Evolutionary conservation across 2,113 vertebrate genomes (phyloP), one percentile per base, ranked within the genome.

Genomic region (Gasterosteus aculeatus): DNA sequence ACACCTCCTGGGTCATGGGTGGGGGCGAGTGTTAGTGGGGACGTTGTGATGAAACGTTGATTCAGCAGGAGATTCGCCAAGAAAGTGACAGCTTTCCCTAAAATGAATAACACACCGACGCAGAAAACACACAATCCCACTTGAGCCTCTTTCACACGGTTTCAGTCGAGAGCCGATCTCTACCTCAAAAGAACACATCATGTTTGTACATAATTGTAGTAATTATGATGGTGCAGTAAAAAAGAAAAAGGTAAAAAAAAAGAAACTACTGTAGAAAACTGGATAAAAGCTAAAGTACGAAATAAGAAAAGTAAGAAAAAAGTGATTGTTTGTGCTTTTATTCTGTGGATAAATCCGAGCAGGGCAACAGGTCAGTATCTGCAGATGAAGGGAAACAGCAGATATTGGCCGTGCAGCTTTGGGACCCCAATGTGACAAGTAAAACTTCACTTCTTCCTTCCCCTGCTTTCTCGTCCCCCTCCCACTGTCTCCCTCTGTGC

Each of bases 231-330:
- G 44, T 5, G 41, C 8, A 16, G 53, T 51, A 56, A 33, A 56
- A 62, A 65, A 64, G 4, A 16, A 38, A 35, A 49, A 49, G 0
- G 15, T 18, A 8, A 10, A 12, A 54, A 26, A 53, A 53, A 61
- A 70, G 8, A 16, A 39, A 42, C 8, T 4, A 51, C 19, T 61
- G 39, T 76, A 69, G 64, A 66, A 84, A 82, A 63, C 19, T 71
- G 31, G 62, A 61, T 69, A 69, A 78, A 77, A 85, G 5, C 39
- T 41, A 41, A 41, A 42, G 18, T 53, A 41, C 10, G 22, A 41
- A 44, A 14, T 53, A 31, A 38, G 35, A 70, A 68, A 66, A 44
- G 42, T n/a, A 70, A 56, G 53, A 69, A 64, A 66, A 46, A 31
- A 49, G 7, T 58, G 64, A 53, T 38, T 0, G 1, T 7, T 22